Base-by-base conservation (phyloP, 2,888 invertebrate species). In the Alentia gelatinosa region DNA sequence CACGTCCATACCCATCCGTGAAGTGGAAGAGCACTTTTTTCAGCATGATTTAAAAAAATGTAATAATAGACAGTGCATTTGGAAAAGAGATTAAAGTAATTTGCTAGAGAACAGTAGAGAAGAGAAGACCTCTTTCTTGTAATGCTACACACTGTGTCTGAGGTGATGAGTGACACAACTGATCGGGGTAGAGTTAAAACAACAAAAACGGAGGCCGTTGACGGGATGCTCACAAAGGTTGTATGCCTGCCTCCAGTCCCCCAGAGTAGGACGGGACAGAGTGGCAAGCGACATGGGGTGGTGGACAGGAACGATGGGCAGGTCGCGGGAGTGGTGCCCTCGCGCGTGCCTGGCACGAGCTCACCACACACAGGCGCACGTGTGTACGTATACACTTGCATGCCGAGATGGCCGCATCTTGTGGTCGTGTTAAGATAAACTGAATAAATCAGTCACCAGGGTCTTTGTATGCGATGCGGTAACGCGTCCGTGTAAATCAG, bases 391-490 rank as follows among this genome's bases (percentile, higher is more conserved):
- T 19, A 56, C n/a, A n/a, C 56, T 56, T 3, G 56, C n/a, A 3
- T 19, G 56, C 23, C 23, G 56, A 56, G 23, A 7, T 30, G 19
- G 30, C 3, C 12, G 39, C 63, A n/a, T n/a, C 63, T 9, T 9
- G 30, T 74, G n/a, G 79, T 37, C 79, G 35, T 37, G 35, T 86
- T 40, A 86, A 42, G 86, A 86, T 86, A 86, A 86, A 86, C 86
- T 33, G 30, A 23, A 30, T 86, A 86, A 86, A 86, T 86, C 86
- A 47, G 47, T 47, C 86, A 15, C 33, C 47, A 47, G 9, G 86
- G 42, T 47, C 86, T 86, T 86, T 86, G 86, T 86, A 86, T 50
- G 37, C 39, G 30, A 26, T 33, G 39, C n/a, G 9, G 79, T 19
- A 19, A 79, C 23, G 37, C 79, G 5, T n/a, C 35, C 12, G 35